Evolutionary conservation across 2,113 vertebrate genomes (phyloP).

Genomic region (Ictalurus punctatus): DNA sequence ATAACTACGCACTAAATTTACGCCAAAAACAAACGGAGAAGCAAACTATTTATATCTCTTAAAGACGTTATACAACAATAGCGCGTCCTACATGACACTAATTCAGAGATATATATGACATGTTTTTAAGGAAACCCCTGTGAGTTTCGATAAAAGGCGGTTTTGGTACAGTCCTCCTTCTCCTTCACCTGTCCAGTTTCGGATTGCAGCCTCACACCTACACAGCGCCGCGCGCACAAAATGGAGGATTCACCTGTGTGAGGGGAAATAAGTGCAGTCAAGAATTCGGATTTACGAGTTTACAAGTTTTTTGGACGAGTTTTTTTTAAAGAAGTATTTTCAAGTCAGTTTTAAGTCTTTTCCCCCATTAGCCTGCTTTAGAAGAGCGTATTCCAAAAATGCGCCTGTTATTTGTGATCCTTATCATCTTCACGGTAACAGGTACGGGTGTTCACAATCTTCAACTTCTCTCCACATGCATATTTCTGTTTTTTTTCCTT

Average conservation of each 20-base stretch:
- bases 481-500: not conserved
- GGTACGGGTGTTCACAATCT: conserved; percentile 14
- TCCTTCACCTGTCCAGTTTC: conserved; percentile 52
- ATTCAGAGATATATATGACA: not conserved
- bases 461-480: not conserved
- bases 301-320: not conserved
- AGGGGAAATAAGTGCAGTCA: not conserved
- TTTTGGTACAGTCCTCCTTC: conserved; percentile 14
- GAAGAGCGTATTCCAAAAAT: not conserved
- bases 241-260: conserved; percentile 47
- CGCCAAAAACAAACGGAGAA: not conserved
- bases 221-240: not conserved
- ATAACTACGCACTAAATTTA: not conserved
- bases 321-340: not conserved
- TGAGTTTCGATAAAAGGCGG: not conserved
- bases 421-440: conserved; percentile 40
- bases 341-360: not conserved
- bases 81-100: no score
- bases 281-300: not conserved
- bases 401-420: conserved; percentile 24
- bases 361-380: not conserved
- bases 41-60: not conserved
- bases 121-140: not conserved
- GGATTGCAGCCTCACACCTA: conserved; percentile 19
- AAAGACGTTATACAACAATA: not conserved